Conservation (phyloP, 2,888 invertebrate genomes). For the Plusia festucae region DNA sequence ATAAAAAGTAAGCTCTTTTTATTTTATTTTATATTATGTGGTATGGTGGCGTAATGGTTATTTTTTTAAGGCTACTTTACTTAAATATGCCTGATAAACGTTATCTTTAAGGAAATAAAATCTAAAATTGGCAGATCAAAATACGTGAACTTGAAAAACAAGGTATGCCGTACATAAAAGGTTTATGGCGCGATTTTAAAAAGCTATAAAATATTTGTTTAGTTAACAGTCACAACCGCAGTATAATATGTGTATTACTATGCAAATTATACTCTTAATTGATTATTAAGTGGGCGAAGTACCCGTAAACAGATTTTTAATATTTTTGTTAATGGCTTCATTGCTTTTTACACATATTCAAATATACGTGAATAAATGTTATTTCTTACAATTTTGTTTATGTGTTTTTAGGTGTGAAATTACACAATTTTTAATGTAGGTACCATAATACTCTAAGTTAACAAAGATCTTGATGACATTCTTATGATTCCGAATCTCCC, state of each 20-base stretch:
- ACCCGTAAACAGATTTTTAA: not conserved
- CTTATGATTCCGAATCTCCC: too few species aligned
- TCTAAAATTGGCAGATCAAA: constrained; percentile 10
- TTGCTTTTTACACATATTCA: not conserved
- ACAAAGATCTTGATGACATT: too few species aligned
- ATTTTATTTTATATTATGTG: too few species aligned
- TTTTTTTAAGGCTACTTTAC: constrained; percentile 14
- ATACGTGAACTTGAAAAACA: constrained; percentile 7
- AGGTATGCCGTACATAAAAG: not conserved
- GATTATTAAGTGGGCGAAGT: constrained; percentile 3
- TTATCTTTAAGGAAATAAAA: constrained; percentile 28
- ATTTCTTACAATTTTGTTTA: not conserved
- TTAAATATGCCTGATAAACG: constrained; percentile 16
- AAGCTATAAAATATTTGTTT: constrained; percentile 10
- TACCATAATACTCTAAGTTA: not conserved
- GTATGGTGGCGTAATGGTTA: constrained; percentile 6
- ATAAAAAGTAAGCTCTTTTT: constrained; percentile 10
- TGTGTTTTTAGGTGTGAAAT: not conserved
- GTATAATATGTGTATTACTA: constrained; percentile 12
- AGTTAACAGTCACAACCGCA: constrained; percentile 10
- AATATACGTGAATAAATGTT: too few species aligned
- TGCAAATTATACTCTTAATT: constrained; percentile 17
- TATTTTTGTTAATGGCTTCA: constrained; percentile 1
- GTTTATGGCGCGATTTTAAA: constrained; percentile 9
- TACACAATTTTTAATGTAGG: not conserved